A percentile compares a stretch with the other conserved stretches of the same genome.
These are phyloP conservation scores for Athripsodes cinereus DNA, from an alignment of 2,888 invertebrate genomes.

Conservation along the genomic window DNA sequence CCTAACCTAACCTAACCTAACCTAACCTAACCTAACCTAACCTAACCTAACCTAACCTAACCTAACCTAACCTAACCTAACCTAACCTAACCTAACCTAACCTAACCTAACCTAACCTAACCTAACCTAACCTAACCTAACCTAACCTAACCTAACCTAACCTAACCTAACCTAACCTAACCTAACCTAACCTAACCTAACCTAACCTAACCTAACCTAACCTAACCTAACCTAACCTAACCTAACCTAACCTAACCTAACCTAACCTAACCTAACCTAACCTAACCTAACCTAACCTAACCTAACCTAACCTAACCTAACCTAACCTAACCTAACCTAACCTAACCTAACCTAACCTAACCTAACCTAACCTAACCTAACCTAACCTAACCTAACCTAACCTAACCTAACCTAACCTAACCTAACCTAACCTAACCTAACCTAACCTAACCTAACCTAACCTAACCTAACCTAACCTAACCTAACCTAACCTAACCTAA, in stretches of 20 bases:
- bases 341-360: neutral
- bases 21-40: slow-evolving; percentile 17
- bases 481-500: neutral
- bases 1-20: slow-evolving; percentile 16
- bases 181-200: slow-evolving; percentile 5
- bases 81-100: slow-evolving; percentile 17
- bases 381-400: neutral
- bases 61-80: slow-evolving; percentile 16
- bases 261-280: neutral
- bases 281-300: neutral
- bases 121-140: slow-evolving; percentile 13
- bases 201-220: neutral
- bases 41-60: slow-evolving; percentile 17
- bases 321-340: neutral
- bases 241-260: neutral
- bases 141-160: slow-evolving; percentile 9
- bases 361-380: neutral
- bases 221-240: neutral
- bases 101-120: slow-evolving; percentile 16
- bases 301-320: neutral
- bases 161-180: slow-evolving; percentile 5
- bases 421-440: neutral
- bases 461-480: neutral
- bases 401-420: neutral
- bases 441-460: neutral